phyloP scores from a whole-genome alignment of 2,888 invertebrate species.

The Tridacna crocea region DNA sequence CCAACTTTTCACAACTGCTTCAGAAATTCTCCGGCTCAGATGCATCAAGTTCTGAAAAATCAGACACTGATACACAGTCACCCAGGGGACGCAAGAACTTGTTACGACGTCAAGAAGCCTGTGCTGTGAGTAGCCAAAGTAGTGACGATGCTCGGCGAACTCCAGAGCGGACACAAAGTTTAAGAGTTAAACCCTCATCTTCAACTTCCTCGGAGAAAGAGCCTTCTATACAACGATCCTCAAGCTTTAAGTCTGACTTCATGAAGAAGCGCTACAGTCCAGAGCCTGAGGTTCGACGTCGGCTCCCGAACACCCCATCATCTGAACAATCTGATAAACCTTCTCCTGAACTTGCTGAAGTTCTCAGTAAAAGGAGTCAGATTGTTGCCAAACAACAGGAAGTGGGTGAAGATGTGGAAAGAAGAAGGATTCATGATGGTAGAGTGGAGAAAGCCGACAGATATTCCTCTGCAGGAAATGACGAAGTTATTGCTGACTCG shows the following conservation, averaged over 20 bases:
- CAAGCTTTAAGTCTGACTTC: slow-evolving; percentile 76
- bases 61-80: slow-evolving; percentile 60
- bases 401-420: slow-evolving; percentile 54
- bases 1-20: slow-evolving; percentile 72
- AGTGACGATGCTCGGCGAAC: slow-evolving; percentile 69
- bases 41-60: slow-evolving; percentile 70
- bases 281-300: slow-evolving; percentile 48
- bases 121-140: slow-evolving; percentile 67
- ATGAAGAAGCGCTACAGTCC: slow-evolving; percentile 69
- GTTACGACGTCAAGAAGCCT: slow-evolving; percentile 67
- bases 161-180: slow-evolving; percentile 82
- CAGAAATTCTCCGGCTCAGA: slow-evolving; percentile 77
- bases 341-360: slow-evolving; percentile 88
- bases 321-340: slow-evolving; percentile 87
- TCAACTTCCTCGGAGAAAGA: slow-evolving; percentile 85
- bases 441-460: slow-evolving; percentile 47
- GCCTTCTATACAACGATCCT: slow-evolving; percentile 67
- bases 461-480: slow-evolving; percentile 42
- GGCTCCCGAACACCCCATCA: slow-evolving; percentile 51
- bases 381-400: slow-evolving; percentile 68
- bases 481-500: slow-evolving; percentile 65
- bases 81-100: slow-evolving; percentile 55
- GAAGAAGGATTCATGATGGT: slow-evolving; percentile 54
- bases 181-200: slow-evolving; percentile 70
- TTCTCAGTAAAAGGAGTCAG: slow-evolving; percentile 85